Percentiles rank a stretch among this genome's conserved stretches.
Evolutionary conservation across 2,113 vertebrate species (phyloP).

Genomic region (Forbesichthys agassizii): DNA sequence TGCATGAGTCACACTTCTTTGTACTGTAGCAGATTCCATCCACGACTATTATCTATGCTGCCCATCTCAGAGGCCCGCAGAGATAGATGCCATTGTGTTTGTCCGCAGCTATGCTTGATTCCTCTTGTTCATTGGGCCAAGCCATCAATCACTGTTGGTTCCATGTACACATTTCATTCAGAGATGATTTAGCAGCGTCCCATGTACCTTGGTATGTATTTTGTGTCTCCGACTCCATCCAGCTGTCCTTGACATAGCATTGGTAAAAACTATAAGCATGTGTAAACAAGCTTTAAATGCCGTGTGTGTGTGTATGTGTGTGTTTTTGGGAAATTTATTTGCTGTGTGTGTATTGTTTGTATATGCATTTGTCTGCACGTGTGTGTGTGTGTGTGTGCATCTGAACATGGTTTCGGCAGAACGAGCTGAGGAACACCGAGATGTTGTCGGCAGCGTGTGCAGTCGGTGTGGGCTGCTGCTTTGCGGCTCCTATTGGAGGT

Average conservation of each 20-base stretch:
- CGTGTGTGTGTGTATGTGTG: slow-evolving; percentile 19
- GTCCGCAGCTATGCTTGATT: slow-evolving; percentile 44
- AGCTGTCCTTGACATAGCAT: background rate
- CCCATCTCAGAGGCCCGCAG: slow-evolving; percentile 46
- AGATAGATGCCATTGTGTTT: slow-evolving; percentile 55
- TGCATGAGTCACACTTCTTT: slow-evolving; percentile 40
- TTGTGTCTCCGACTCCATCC: slow-evolving; percentile 3
- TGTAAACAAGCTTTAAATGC: background rate
- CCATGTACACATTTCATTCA: slow-evolving; percentile 54
- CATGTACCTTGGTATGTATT: slow-evolving; percentile 11
- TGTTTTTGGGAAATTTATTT: slow-evolving; percentile 10
- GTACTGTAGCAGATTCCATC: slow-evolving; percentile 48
- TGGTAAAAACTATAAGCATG: background rate
- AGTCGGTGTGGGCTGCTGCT: slow-evolving; percentile 96
- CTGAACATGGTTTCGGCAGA: slow-evolving; percentile 78
- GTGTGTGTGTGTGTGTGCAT: slow-evolving; percentile 45
- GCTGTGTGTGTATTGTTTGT: slow-evolving; percentile 21
- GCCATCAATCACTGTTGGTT: slow-evolving; percentile 54
- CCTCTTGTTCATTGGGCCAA: slow-evolving; percentile 42
- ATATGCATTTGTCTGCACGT: slow-evolving; percentile 3
- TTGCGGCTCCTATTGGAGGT: slow-evolving; percentile 97
- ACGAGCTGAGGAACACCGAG: slow-evolving; percentile 95
- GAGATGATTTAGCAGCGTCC: background rate
- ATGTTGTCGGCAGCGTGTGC: slow-evolving; percentile 97
- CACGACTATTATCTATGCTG: slow-evolving; percentile 54